Evolutionary conservation across 2,113 vertebrate genomes (phyloP), one percentile per base, ranked within the genome.

Genomic region (Xiphophorus maculatus): DNA sequence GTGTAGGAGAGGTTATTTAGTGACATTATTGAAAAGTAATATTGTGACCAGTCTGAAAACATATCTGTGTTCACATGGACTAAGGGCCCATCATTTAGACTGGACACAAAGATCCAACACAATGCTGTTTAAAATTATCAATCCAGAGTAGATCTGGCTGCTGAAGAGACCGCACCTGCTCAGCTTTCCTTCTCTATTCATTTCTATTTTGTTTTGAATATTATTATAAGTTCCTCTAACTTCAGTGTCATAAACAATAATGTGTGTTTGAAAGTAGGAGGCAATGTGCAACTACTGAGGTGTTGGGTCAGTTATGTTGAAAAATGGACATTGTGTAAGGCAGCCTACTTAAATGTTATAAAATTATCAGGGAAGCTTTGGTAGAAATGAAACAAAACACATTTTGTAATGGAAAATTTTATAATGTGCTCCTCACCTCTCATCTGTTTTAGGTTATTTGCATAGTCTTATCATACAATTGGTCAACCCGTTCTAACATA

Each of bases 51-150:
- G 62, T 29, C 27, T 83, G 61, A 71, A 66, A 67, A 69, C 71
- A 33, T 81, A 73, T 83, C 10, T 84, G 80, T 91, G 82, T 30
- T 9, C 66, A 27, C 30, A 61, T 42, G 67, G 30, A 70, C 81
- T 71, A 58, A 79, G 79, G 85, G 87, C 82, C 85, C 84, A 60
- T 69, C 84, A 84, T 85, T 80, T 69, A 76, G 80, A 81, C 69
- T 83, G 80, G 90, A 90, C 83, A 93, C 88, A 91, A 89, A 86
- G 81, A 74, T 90, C 74, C 63, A 69, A 69, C 74, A 84, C 73
- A 90, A 90, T 83, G 63, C 71, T 69, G 67, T 68, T 71, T 40
- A 54, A 17, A 72, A 22, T 76, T 32, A 61, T 25, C 63, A 63
- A 13, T 5, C 48, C 74, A 25, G 65, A 78, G 72, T 33, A 66